Evolutionary conservation across 2,888 invertebrate genomes (phyloP).

Genomic region (Agrilus biguttatus): DNA sequence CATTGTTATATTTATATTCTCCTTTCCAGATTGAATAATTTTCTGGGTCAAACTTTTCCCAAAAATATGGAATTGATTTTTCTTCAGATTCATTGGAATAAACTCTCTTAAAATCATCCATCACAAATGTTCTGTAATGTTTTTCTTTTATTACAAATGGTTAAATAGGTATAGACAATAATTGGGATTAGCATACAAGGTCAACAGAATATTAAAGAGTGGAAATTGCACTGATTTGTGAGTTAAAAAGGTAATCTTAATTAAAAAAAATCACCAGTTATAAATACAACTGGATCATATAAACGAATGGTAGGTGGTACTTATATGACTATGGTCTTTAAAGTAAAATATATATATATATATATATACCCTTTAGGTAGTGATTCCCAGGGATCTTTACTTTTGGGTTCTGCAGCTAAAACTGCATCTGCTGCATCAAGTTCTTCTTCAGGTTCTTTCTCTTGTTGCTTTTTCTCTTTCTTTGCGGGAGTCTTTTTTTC

Average conservation of each 20-base stretch:
- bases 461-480: constrained; percentile 34
- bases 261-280: no score
- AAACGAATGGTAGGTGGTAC: background rate
- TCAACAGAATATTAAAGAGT: background rate
- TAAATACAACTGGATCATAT: no score
- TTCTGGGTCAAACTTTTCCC: constrained; percentile 93
- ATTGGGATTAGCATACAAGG: no score
- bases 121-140: constrained; percentile 60
- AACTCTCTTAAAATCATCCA: constrained; percentile 94
- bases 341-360: no score
- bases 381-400: constrained; percentile 81
- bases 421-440: constrained; percentile 52
- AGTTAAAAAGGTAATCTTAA: no score
- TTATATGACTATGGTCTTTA: no score
- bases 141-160: no score
- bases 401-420: constrained; percentile 62
- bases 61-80: constrained; percentile 93
- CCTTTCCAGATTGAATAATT: constrained; percentile 95
- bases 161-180: no score
- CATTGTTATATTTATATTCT: constrained; percentile 92
- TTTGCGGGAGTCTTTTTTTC: constrained; percentile 30
- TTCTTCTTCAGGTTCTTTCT: constrained; percentile 41
- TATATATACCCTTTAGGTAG: constrained; percentile 66
- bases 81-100: constrained; percentile 94
- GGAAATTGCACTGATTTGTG: no score